These are phyloP conservation scores for Gymnothorax reevesii DNA, from an alignment of 2,797 vertebrate species.

Conservation along the genomic window DNA sequence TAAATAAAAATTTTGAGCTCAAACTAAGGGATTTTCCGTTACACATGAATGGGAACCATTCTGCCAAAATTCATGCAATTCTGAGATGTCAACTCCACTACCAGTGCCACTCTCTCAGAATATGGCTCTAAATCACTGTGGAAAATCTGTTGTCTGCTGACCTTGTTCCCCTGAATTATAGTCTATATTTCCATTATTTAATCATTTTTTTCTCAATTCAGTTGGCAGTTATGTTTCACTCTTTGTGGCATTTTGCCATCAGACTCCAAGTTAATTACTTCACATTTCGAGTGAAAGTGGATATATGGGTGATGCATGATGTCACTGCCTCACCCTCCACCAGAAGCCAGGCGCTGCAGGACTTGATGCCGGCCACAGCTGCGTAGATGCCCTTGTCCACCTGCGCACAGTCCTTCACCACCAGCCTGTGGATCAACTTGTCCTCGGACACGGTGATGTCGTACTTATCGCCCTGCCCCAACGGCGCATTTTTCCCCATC, in stretches of 20 bases:
- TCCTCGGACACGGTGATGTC: slow-evolving; percentile 76
- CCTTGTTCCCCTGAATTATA: too few relatives aligned
- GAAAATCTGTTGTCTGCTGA: too few relatives aligned
- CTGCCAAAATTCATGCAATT: too few relatives aligned
- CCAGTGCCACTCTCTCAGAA: too few relatives aligned
- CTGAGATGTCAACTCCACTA: too few relatives aligned
- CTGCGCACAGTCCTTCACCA: slow-evolving; percentile 69
- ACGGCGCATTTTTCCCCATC: slow-evolving; percentile 71
- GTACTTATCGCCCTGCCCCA: slow-evolving; percentile 71
- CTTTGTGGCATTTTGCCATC: neutral
- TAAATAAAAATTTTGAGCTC: too few relatives aligned
- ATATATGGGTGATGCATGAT: neutral
- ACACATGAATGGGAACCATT: too few relatives aligned
- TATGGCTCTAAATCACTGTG: too few relatives aligned
- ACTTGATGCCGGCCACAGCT: slow-evolving; percentile 70
- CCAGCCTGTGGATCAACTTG: slow-evolving; percentile 78
- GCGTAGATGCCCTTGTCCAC: slow-evolving; percentile 82
- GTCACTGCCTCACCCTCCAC: slow-evolving; percentile 75
- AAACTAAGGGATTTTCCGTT: too few relatives aligned
- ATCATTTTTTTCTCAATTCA: neutral
- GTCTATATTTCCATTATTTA: too few relatives aligned
- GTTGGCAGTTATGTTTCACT: neutral
- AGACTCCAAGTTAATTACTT: neutral
- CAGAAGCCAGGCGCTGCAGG: slow-evolving; percentile 81
- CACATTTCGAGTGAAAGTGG: neutral